Evolutionary conservation across 2,797 vertebrate genomes (phyloP), one percentile per base, ranked within the genome.

Genomic region (Phylloscopus collybita): DNA sequence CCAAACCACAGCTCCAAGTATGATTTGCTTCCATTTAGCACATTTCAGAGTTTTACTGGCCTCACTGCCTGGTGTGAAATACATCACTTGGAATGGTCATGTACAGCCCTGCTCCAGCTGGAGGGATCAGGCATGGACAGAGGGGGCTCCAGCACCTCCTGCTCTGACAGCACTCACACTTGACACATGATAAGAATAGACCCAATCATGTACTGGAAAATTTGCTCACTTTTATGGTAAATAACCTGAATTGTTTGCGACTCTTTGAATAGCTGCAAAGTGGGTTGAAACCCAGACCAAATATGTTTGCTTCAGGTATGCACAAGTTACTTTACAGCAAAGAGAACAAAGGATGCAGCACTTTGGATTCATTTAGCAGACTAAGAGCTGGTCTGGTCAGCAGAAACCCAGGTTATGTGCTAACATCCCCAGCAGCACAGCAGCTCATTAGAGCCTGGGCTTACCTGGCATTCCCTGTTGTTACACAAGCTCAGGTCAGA

Each of bases 21-120:
- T 0, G 0, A 49, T 64, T 71, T 50, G 25, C 32, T 74, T 10
- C 3, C 42, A 34, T 57, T 56, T 40, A 47, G 29, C 11, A 36
- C 16, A 44, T 62, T 80, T 81, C 47, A 90, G 57, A 71, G 50
- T 26, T 34, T 20, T 42, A 49, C 13, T 88, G 54, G 61, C 36
- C 36, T 50, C 2, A 1, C 12, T 64, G 36, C 16, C 44, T 60
- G 29, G 27, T 81, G 19, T 6, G 7, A 92, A 81, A 75, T 32
- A 22, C 0, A 0, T 79, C 5, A 0, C 21, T 36, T 38, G 40
- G 22, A 60, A 75, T 16, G 2, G 2, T 51, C 1, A 3, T 1
- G 0, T 21, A 23, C 16, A 61, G 47, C 47, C 7, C 85, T 45
- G 51, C 51, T 88, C 84, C 54, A 79, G 8, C 11, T n/a, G 40